phyloP scores from a whole-genome alignment of 2,113 vertebrate genomes.

The Trachemys scripta region DNA sequence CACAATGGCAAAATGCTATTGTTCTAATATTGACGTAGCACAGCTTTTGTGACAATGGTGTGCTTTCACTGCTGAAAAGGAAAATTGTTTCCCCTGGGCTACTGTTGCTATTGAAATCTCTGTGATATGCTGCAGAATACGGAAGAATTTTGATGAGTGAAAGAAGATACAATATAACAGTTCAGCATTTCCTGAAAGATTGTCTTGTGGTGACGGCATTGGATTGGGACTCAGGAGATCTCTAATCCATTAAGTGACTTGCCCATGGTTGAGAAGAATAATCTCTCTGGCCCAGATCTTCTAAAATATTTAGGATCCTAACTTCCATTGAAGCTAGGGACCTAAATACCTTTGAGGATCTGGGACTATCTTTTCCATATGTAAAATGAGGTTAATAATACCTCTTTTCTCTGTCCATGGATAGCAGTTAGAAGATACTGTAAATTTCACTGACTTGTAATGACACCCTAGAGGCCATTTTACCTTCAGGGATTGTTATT shows the following conservation, averaged over 20 bases:
- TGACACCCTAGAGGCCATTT: rapidly evolving
- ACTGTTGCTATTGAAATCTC: slow-evolving; percentile 64
- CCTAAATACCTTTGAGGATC: not conserved
- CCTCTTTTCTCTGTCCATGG: rapidly evolving
- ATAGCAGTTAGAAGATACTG: not conserved
- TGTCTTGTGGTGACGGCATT: not conserved
- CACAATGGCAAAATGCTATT: not conserved
- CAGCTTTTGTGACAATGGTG: not conserved
- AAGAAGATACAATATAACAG: not conserved
- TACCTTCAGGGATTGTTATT: not conserved
- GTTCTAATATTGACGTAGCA: not conserved
- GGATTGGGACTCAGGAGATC: not conserved
- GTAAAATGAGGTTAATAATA: not conserved
- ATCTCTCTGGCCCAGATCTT: not conserved
- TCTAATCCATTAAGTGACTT: not conserved
- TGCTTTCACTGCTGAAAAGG: not conserved
- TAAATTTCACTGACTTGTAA: not conserved
- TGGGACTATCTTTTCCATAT: not conserved
- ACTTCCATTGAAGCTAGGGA: not conserved
- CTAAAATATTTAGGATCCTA: not conserved
- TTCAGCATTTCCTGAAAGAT: slow-evolving; percentile 21
- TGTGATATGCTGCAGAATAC: not conserved
- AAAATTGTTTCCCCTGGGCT: slow-evolving; percentile 61
- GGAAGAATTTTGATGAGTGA: slow-evolving; percentile 12
- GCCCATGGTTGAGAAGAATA: not conserved